Evolutionary conservation across 1,140 invertebrate genomes (phyloP), one percentile per base, ranked within the genome.

Genomic region (Hestina assimilis): DNA sequence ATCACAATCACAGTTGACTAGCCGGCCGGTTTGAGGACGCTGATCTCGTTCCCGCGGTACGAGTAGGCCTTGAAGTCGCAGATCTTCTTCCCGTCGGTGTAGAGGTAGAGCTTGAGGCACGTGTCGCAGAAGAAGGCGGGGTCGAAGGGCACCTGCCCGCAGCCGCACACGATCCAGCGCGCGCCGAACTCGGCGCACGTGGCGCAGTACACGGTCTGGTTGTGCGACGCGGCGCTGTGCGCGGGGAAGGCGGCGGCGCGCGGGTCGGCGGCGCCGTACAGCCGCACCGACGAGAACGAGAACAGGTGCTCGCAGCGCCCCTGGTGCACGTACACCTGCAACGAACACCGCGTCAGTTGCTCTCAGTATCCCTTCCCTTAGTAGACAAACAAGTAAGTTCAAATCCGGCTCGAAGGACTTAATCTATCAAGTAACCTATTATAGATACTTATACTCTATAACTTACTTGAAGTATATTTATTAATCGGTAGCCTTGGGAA

Each of bases 281-380:
- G 79, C 45, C 92, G 92, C 6, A 90, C 89, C 79, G 96, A 94
- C 6, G 92, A 93, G 64, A 97, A 93, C 1, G 93, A 89, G 68
- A 97, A 91, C 0, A 97, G 71, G 83, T 98, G 96, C 80, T 97
- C 96, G 87, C 96, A 97, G 67, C 93, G 91, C n/a, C 96, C 96
- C 80, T 96, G 95, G 87, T 97, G 96, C 21, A 94, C 89, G 87
- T 96, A 97, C 3, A 96, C 90, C 91, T 95, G 94, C 2, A 59
- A 61, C 14, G 23, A n/a, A n/a, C n/a, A n/a, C n/a, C n/a, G n/a
- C n/a, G n/a, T n/a, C n/a, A n/a, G n/a, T n/a, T n/a, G n/a, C n/a
- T n/a, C n/a, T n/a, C n/a, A n/a, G n/a, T n/a, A n/a, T n/a, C n/a
- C n/a, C n/a, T n/a, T n/a, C n/a, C n/a, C n/a, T n/a, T n/a, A 26